Evolutionary conservation across 2,797 vertebrate species (phyloP).

Genomic region (Lepilemur ruficaudatus): DNA sequence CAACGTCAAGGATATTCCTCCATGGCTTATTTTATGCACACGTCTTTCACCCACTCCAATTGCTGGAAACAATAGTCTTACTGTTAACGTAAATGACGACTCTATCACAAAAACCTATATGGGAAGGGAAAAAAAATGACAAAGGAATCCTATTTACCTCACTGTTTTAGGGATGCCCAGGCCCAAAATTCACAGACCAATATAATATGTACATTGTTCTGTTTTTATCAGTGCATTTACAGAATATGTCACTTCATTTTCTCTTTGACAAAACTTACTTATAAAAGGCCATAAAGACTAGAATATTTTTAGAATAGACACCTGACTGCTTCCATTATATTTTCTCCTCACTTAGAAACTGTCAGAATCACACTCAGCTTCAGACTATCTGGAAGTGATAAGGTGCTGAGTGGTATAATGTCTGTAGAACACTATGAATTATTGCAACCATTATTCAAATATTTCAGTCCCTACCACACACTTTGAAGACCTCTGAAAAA

Average conservation of each 20-base stretch:
- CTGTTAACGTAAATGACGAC: not conserved
- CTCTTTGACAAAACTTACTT: not conserved
- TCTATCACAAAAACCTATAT: not conserved
- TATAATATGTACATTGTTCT: not conserved
- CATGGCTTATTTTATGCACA: not conserved
- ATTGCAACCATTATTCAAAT: not conserved
- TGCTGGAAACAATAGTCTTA: not conserved
- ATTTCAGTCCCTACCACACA: not conserved
- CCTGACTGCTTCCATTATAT: not conserved
- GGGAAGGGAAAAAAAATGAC: not conserved
- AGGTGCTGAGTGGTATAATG: not conserved
- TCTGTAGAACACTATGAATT: not conserved
- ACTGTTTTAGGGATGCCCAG: not conserved
- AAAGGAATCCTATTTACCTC: not conserved
- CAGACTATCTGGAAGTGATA: not conserved
- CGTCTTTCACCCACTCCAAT: not conserved
- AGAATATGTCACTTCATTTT: not conserved
- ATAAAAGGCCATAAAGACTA: not conserved
- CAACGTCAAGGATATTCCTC: not conserved
- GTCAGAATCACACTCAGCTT: not conserved
- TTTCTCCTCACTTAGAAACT: not conserved
- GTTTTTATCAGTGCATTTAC: not conserved
- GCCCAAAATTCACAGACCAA: not conserved
- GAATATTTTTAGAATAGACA: not conserved
- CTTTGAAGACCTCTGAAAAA: not conserved